A percentile compares a stretch with the other conserved stretches of the same genome.
These are phyloP conservation scores for Argyresthia albistria DNA, from an alignment of 2,888 invertebrate species.

Conservation along the genomic window DNA sequence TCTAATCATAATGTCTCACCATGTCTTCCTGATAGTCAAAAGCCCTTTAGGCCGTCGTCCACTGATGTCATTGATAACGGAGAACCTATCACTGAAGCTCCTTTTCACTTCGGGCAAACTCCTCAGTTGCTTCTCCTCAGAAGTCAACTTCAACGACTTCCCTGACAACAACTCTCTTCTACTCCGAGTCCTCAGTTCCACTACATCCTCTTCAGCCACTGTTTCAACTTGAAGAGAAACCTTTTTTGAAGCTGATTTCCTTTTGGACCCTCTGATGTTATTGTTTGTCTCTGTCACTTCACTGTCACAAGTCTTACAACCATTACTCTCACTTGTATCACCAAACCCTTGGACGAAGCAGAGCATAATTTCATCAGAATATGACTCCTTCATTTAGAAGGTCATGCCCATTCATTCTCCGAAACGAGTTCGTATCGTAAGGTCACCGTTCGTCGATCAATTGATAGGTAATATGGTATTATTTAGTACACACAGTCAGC, in stretches of 20 bases:
- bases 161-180: conserved; percentile 32
- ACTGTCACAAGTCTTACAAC: conserved; percentile 36
- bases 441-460: conserved; percentile 15
- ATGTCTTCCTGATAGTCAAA: conserved; percentile 62
- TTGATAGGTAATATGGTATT: neutral
- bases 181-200: conserved; percentile 26
- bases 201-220: conserved; percentile 18
- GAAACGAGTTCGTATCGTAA: conserved; percentile 12
- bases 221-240: conserved; percentile 27
- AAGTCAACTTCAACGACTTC: conserved; percentile 44
- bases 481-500: too few species aligned
- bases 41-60: conserved; percentile 43
- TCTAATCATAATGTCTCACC: conserved; percentile 36
- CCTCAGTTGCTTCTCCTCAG: conserved; percentile 28
- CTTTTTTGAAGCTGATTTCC: conserved; percentile 17
- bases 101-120: conserved; percentile 51
- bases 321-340: conserved; percentile 39
- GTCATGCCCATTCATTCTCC: conserved; percentile 30
- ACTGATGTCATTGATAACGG: conserved; percentile 46
- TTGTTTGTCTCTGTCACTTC: conserved; percentile 37
- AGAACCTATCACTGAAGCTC: conserved; percentile 61
- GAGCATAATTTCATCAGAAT: conserved; percentile 75
- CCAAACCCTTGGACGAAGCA: conserved; percentile 80
- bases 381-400: conserved; percentile 66
- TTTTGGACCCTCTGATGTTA: conserved; percentile 27